Evolutionary conservation across 2,113 vertebrate species (phyloP).

Genomic region (Conger conger): DNA sequence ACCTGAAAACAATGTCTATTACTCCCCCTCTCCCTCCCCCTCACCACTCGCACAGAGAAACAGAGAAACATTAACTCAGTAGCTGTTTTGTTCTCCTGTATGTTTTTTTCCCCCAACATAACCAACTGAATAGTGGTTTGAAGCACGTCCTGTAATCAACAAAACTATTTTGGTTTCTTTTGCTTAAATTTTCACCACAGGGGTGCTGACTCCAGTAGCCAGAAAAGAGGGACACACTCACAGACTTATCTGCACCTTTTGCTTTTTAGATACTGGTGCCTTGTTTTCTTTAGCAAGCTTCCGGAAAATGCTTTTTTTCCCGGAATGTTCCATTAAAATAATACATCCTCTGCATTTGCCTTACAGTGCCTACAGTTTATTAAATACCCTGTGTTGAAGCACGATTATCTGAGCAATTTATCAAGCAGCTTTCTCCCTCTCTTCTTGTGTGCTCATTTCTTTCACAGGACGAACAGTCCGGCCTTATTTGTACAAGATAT

Average conservation of each 20-base stretch:
- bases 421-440: neutral
- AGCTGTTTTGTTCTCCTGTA: neutral
- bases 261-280: neutral
- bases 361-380: neutral
- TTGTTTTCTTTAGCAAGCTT: neutral
- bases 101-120: neutral
- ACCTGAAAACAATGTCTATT: neutral
- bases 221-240: neutral
- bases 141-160: neutral
- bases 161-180: neutral
- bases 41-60: neutral
- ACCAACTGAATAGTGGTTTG: constrained; percentile 1
- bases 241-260: neutral
- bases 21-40: too few relatives aligned
- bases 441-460: neutral
- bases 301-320: neutral
- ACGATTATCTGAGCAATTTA: neutral
- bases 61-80: neutral
- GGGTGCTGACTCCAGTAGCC: neutral
- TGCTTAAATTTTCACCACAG: neutral
- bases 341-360: neutral
- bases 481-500: neutral
- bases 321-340: neutral
- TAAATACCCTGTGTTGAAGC: neutral
- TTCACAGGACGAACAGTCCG: neutral